phyloP scores from a whole-genome alignment of 1,140 invertebrate genomes.

The Drosophila ambigua region DNA sequence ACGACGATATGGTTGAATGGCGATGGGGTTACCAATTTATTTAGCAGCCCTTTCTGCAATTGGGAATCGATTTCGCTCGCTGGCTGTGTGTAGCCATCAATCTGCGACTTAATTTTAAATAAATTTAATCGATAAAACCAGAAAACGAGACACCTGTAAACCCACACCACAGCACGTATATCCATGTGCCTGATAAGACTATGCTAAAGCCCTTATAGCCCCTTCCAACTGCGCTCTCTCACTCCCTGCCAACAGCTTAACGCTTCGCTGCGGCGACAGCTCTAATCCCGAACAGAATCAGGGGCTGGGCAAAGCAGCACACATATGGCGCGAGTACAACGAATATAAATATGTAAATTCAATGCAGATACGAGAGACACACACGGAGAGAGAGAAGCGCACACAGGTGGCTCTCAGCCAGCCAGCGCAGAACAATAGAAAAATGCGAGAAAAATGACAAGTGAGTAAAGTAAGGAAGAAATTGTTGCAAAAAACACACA shows the following conservation, averaged over 20 bases:
- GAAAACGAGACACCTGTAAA: constrained; percentile 4
- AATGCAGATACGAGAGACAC: constrained; percentile 40
- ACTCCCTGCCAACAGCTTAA: constrained; percentile 55
- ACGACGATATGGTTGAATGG: constrained; percentile 16
- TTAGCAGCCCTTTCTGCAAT: background rate
- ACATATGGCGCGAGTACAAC: constrained; percentile 22
- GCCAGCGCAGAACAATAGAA: constrained; percentile 21
- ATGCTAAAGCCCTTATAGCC: constrained; percentile 9
- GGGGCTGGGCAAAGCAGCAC: constrained; percentile 2
- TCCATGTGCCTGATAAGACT: constrained; percentile 17
- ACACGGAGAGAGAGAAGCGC: constrained; percentile 11
- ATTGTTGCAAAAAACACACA: background rate
- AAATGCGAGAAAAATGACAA: background rate
- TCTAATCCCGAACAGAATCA: constrained; percentile 30
- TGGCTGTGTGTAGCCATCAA: constrained; percentile 29
- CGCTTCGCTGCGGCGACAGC: constrained; percentile 48
- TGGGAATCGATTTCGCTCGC: background rate
- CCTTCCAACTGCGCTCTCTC: background rate
- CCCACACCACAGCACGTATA: background rate
- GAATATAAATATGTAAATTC: constrained; percentile 74
- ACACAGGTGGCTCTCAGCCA: constrained; percentile 37
- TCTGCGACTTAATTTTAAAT: constrained; percentile 54
- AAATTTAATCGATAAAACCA: constrained; percentile 53
- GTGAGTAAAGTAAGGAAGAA: background rate
- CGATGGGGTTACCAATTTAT: background rate